Percentiles rank a stretch among this genome's conserved stretches.
phyloP scores from a whole-genome alignment of 1,140 invertebrate genomes.

The Formica selysi region DNA sequence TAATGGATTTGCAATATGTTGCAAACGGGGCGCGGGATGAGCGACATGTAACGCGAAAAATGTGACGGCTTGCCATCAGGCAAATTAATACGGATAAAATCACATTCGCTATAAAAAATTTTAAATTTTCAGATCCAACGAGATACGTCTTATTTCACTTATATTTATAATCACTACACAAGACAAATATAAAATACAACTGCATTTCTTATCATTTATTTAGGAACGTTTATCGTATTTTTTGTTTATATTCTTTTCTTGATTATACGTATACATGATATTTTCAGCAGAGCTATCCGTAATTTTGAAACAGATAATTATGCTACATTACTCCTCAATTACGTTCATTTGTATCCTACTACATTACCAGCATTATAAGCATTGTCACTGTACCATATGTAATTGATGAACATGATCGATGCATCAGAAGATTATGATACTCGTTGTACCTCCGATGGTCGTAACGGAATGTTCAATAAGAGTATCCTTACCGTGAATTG shows the following conservation, averaged over 20 bases:
- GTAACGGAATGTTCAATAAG: slow-evolving; percentile 69
- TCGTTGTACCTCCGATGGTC: slow-evolving; percentile 58
- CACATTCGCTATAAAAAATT: slow-evolving; percentile 50
- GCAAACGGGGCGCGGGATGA: slow-evolving; percentile 52
- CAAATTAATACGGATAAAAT: slow-evolving; percentile 73
- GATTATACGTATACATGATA: not conserved
- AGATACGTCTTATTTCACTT: not conserved
- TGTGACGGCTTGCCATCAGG: slow-evolving; percentile 66
- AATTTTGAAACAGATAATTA: not conserved
- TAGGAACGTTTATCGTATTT: slow-evolving; percentile 4
- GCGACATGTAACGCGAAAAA: slow-evolving; percentile 38
- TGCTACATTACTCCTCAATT: not conserved
- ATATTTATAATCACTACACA: not conserved
- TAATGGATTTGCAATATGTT: slow-evolving; percentile 78
- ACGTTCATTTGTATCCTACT: not conserved
- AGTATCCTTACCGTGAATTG: slow-evolving; percentile 76
- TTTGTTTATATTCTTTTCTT: not conserved
- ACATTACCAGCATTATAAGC: slow-evolving; percentile 1
- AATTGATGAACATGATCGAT: slow-evolving; percentile 69
- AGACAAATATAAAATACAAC: not conserved
- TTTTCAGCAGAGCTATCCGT: not conserved
- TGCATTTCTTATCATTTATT: not conserved
- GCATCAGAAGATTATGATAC: slow-evolving; percentile 72
- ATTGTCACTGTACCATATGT: slow-evolving; percentile 14
- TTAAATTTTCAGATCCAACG: not conserved